Evolutionary conservation across 2,797 vertebrate species (phyloP), one percentile per base, ranked within the genome.

Genomic region (Pogonophryne albipinna): DNA sequence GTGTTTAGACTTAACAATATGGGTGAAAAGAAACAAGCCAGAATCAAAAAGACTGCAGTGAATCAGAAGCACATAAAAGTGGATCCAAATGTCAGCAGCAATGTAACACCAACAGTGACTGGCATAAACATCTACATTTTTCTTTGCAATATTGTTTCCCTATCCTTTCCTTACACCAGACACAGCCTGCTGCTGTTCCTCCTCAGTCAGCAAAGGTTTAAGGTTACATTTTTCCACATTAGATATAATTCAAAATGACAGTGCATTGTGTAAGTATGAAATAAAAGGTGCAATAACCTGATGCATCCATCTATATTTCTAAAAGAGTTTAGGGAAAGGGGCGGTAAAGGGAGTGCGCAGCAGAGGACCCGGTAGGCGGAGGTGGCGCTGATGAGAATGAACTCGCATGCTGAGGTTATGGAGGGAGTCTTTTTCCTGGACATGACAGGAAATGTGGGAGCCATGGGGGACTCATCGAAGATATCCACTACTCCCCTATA

Each of bases 241-340:
- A 47, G 66, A 84, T 50, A 83, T 89, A 80, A 87, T 70, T 89
- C 57, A 86, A 80, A 71, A 71, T 84, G 81, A 84, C 79, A 78
- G 59, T 53, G 19, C 20, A 77, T 47, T 58, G 51, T 75, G 8
- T 38, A 60, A 80, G 74, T 82, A 70, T 87, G 76, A 80, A 57
- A 61, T 77, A 86, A 78, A 75, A 74, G 52, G 71, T 85, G 55
- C 44, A 76, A 78, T 51, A 50, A 82, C 68, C 70, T 14, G 63
- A 66, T 65, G 70, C 78, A 89, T 91, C 69, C 65, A 80, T 90
- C 74, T 82, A 73, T 83, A 84, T 83, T 64, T 76, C 66, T 74
- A 27, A 66, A 68, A 52, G 15, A 50, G 67, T 73, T 65, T 73
- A 47, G 55, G 57, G 61, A 58, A 59, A 44, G 23, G 41, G 70